Base-by-base conservation (phyloP, 2,888 invertebrate genomes). In the Cecidostiba fungosa region DNA sequence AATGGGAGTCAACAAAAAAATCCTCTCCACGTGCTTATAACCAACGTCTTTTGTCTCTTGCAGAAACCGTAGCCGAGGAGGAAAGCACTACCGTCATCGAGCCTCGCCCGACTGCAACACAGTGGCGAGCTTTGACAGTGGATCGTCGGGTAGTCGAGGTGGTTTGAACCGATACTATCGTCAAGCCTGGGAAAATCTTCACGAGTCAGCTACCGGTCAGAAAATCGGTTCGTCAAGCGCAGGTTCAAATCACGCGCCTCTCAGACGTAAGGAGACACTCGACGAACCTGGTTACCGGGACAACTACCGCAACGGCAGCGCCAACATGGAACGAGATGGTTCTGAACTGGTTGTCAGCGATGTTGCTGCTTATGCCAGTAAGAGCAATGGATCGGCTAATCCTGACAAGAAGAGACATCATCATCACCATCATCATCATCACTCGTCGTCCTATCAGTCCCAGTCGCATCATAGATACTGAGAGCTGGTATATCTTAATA, bases 151-250 rank as follows among this genome's bases (percentile, higher is more conserved):
- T 91, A 97, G 97, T 12, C 95, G 97, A 78, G 95, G 95, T 26
- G 97, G 97, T 50, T 94, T 98, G 87, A 98, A 97, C 93, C 95
- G 97, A 85, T 98, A 97, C 94, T 98, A 98, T 94, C 95, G 97
- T 43, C 97, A 98, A 93, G 98, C 98, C 3, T 98, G 98, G 98
- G 98, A 98, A 92, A 98, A 98, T 92, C 95, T 98, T 3, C 97
- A 97, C 92, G 97, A 97, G 92, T 96, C 97, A 5, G 96, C 97
- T 4, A 84, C 73, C 16, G 96, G 95, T 0, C 95, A 95, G 32
- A 96, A 96, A 91, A 23, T 80, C 14, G 12, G 32, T 10, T 66
- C 66, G 10, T 66, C 66, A 1, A 66, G n/a, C 3, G 23, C 16
- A 5, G 91, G 92, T 0, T 91, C 92, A 0, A 94, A 94, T 92